Base-by-base conservation (phyloP, 2,113 vertebrate species). In the Lipotes vexillifer region DNA sequence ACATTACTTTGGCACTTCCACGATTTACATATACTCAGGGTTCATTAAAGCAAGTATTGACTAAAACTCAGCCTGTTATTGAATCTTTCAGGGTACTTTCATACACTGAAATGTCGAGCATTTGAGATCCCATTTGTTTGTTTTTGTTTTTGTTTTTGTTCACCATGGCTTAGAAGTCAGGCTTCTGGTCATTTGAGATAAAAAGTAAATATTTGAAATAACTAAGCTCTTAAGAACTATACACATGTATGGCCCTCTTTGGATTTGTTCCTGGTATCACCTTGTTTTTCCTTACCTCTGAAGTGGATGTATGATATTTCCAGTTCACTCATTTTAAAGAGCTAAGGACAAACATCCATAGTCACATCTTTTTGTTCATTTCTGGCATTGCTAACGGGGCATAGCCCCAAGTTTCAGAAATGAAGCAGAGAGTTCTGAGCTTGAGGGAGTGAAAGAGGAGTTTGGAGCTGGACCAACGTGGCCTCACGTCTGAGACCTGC, bases 21-120 rank as follows among this genome's bases (percentile, higher is more conserved):
- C 21, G 29, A 88, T 38, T 87, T 78, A 20, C 74, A 25, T 49
- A 59, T 61, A 31, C 80, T 82, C 59, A 57, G 78, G 57, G 94
- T 86, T 91, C 91, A 87, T 88, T 96, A 90, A 96, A 96, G 83
- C 72, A 44, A 75, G 27, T 81, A 72, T 75, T 82, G 92, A 95
- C 92, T 63, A 23, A 74, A 85, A 55, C 38, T 21, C 69, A 88
- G 41, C 33, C 59, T 1, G 2, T 0, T 93, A 57, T 25, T 31
- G 61, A 14, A 78, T 66, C 69, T n/a, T 0, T 27, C 9, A 3
- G 41, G 31, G 44, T 14, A 10, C 86, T 81, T 88, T 94, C 88
- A 38, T 29, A 21, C 8, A 9, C 12, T 55, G 38, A 97, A 96
- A 65, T 83, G 75, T 5, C 0, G 0, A 41, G 52, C 78, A 38